Evolutionary conservation across 2,113 vertebrate genomes (phyloP).

Genomic region (Leuciscus idus): DNA sequence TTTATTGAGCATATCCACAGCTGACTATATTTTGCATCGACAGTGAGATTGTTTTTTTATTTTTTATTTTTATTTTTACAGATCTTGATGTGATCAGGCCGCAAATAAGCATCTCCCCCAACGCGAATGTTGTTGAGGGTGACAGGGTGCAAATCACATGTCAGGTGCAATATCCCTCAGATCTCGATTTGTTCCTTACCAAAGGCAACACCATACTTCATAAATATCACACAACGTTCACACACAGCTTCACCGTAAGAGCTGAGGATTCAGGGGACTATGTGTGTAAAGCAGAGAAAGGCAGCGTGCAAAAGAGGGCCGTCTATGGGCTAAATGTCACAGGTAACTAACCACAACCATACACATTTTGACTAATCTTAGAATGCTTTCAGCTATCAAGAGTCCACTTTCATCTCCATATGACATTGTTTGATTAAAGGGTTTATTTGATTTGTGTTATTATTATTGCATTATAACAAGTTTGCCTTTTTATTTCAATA

Average conservation of each 20-base stretch:
- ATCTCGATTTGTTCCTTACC: conserved; percentile 60
- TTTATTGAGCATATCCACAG: neutral
- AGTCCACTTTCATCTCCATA: too few relatives aligned
- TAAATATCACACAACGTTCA: conserved; percentile 8
- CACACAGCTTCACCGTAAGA: neutral
- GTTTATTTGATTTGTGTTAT: neutral
- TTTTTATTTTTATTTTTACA: conserved; percentile 55
- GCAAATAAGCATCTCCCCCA: conserved; percentile 63
- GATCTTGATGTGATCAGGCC: conserved; percentile 63
- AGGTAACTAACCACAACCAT: conserved; percentile 57
- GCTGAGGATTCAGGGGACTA: conserved; percentile 67
- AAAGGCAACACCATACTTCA: conserved; percentile 55
- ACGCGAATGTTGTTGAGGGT: conserved; percentile 59
- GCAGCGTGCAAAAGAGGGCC: conserved; percentile 61
- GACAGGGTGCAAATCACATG: conserved; percentile 67
- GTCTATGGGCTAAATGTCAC: conserved; percentile 54
- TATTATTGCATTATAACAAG: neutral
- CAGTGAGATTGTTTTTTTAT: neutral
- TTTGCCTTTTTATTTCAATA: neutral
- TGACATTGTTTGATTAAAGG: too few relatives aligned
- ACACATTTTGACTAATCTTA: too few relatives aligned
- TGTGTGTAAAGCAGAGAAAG: conserved; percentile 68
- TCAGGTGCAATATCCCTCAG: conserved; percentile 30
- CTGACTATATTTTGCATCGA: neutral
- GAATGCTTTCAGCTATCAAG: too few relatives aligned